These are phyloP conservation scores for Caranx melampygus DNA, from an alignment of 2,113 vertebrate species.

Conservation along the genomic window DNA sequence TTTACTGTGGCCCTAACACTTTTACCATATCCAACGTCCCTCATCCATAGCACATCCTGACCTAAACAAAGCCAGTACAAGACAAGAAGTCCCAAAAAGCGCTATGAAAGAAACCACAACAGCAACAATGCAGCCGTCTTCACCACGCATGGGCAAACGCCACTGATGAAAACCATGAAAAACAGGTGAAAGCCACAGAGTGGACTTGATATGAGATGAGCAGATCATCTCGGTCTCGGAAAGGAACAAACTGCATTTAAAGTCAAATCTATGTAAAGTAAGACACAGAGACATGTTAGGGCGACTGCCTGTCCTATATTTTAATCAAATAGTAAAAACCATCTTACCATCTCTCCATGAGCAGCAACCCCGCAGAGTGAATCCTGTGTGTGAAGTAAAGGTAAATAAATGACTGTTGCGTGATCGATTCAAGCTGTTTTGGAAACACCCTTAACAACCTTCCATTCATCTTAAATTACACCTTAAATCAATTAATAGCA, in stretches of 20 bases:
- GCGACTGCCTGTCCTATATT: background rate
- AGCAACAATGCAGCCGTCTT: background rate
- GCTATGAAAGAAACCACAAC: background rate
- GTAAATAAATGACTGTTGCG: background rate
- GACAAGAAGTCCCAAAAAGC: background rate
- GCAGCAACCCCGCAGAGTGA: background rate
- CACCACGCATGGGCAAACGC: no score
- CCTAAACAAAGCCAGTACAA: no score
- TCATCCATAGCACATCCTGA: background rate
- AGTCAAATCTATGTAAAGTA: no score
- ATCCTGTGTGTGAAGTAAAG: background rate
- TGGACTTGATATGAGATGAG: background rate
- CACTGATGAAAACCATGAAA: background rate
- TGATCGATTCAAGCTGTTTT: conserved; percentile 11
- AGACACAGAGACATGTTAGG: no score
- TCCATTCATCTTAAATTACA: conserved; percentile 12
- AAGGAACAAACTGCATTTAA: no score
- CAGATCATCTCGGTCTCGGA: no score
- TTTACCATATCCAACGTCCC: background rate
- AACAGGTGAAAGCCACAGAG: background rate
- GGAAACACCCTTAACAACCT: background rate
- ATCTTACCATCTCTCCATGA: background rate
- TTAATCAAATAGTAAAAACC: background rate
- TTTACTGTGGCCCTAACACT: background rate
- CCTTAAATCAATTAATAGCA: conserved; percentile 31